A percentile compares a stretch with the other conserved stretches of the same genome.
Evolutionary conservation across 64 coral and sea anemone species (phyloP).

Genomic region (Astreopora myriophthalma): DNA sequence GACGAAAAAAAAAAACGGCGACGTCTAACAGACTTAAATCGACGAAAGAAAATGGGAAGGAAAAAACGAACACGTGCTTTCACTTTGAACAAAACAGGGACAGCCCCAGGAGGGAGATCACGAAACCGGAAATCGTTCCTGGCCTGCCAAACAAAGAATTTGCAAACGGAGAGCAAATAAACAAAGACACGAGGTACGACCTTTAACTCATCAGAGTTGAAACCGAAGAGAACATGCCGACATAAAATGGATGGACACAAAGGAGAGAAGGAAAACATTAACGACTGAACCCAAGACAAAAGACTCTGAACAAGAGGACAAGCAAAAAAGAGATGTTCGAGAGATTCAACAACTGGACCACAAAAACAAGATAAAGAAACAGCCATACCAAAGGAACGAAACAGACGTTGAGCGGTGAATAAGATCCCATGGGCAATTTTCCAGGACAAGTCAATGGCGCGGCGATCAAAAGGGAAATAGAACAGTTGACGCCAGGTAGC

Average conservation of each 20-base stretch:
- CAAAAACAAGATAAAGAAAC: neutral
- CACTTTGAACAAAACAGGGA: neutral
- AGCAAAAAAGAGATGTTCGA: neutral
- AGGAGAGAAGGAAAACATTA: neutral
- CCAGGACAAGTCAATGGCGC: neutral
- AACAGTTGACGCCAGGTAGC: neutral
- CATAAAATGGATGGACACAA: neutral
- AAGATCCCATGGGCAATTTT: neutral
- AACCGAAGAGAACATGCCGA: neutral
- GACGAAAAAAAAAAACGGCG: neutral
- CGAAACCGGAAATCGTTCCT: neutral
- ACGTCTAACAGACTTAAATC: neutral
- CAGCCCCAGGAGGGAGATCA: neutral
- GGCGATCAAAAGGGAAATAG: neutral
- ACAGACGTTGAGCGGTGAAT: neutral
- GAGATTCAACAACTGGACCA: neutral
- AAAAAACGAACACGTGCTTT: neutral
- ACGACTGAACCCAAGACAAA: neutral
- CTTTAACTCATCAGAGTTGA: neutral
- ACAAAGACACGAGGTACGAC: neutral
- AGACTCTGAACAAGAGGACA: neutral
- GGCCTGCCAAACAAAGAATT: neutral
- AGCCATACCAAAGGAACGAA: neutral
- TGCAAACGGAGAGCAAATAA: neutral
- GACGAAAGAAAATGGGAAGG: neutral